Evolutionary conservation across 2,113 vertebrate species (phyloP).

Genomic region (Erythrocercus mccallii): DNA sequence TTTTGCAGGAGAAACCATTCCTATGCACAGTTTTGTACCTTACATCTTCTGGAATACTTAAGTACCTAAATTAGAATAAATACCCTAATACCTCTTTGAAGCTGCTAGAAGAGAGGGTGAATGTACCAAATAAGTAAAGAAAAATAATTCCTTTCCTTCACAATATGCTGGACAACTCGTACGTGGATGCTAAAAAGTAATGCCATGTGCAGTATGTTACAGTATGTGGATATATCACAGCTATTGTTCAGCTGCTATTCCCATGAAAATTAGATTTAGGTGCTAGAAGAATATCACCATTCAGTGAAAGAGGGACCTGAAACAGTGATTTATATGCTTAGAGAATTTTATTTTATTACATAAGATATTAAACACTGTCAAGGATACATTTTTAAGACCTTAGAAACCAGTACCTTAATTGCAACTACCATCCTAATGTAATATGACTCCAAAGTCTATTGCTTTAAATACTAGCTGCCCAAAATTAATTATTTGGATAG

Average conservation of each 20-base stretch:
- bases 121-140: not conserved
- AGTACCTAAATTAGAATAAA: not conserved
- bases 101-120: not conserved
- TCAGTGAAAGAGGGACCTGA: constrained; percentile 7
- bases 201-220: not conserved
- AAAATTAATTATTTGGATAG: constrained; percentile 68
- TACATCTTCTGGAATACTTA: not conserved
- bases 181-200: not conserved
- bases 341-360: not conserved
- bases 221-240: fast-evolving
- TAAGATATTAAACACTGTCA: not conserved
- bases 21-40: not conserved
- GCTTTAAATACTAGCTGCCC: constrained; percentile 72
- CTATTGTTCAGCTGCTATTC: not conserved
- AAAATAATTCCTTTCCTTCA: not conserved
- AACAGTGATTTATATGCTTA: not conserved
- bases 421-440: constrained; percentile 51
- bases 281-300: not conserved
- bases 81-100: not conserved
- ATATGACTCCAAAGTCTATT: constrained; percentile 64
- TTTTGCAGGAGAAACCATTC: not conserved
- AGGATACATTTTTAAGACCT: constrained; percentile 24
- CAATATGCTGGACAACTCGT: not conserved
- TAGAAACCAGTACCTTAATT: constrained; percentile 55
- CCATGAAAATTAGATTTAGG: not conserved